Base-by-base conservation (phyloP, 1,140 invertebrate genomes). In the Calliphora vicina region DNA sequence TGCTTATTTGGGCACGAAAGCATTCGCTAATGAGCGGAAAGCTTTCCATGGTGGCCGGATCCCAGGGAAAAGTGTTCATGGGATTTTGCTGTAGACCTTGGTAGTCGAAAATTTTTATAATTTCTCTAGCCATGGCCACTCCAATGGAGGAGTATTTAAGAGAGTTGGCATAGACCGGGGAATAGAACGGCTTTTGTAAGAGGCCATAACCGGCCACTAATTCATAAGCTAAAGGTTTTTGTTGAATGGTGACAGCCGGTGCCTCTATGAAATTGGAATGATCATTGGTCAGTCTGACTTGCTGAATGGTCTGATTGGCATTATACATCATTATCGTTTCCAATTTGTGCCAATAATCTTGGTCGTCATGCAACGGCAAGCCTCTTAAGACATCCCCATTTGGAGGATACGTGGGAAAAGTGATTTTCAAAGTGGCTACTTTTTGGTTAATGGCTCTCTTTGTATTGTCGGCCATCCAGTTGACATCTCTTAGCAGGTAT, bases 131-230 rank as follows among this genome's bases (percentile, higher is more conserved):
- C 94, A 98, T 96, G 0, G 98, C 96, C 0, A 98, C 97, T 0
- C 98, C 98, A 93, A 99, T 97, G 0, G 96, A 96, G 1, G 98
- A 97, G 88, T 96, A 99, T 91, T 99, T 99, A 0, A 99, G 92
- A 17, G 97, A 96, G 82, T 93, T 94, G 0, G 97, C 97, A 91
- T 97, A 97, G 81, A 94, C 93, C 26, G 95, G 94, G 85, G 97
- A 96, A 91, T 97, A 99, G 90, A 98, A 98, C 0, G 98, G 98
- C 83, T 95, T 93, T 87, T 99, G 98, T 0, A 99, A 92, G 98
- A 3, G 97, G 97, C 82, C 97, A 98, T 43, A 43, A 0, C 98
- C 96, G 90, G 99, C 97, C 0, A 98, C 97, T 85, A 97, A 97
- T 87, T 98, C 96, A 91, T 99, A 99, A 89, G 97, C 97, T 1